These are phyloP conservation scores for Myotis daubentonii DNA, from an alignment of 2,797 vertebrate genomes.

Conservation along the genomic window DNA sequence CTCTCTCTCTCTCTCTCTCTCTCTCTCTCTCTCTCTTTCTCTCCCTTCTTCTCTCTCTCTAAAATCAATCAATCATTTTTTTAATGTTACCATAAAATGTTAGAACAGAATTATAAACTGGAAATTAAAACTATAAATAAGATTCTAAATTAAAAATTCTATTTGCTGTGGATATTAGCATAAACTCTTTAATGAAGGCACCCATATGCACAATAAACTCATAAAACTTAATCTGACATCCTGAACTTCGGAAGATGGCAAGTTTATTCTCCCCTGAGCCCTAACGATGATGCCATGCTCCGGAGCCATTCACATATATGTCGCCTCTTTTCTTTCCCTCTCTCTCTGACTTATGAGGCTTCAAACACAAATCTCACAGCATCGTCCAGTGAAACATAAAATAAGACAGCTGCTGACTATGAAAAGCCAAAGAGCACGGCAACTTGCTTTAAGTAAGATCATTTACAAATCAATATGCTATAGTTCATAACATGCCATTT, in stretches of 20 bases:
- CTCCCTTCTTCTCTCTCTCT: neutral
- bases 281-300: neutral
- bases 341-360: neutral
- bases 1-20: neutral
- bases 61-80: neutral
- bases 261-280: neutral
- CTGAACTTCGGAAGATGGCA: neutral
- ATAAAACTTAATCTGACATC: neutral
- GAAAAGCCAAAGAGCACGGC: neutral
- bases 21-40: neutral
- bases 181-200: neutral
- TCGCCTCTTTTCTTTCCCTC: neutral
- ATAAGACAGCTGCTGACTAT: neutral
- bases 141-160: neutral
- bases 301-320: neutral
- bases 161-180: neutral
- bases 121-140: constrained; percentile 6
- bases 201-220: neutral
- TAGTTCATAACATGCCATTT: constrained; percentile 52
- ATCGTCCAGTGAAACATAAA: neutral
- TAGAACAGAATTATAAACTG: neutral
- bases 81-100: neutral
- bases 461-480: neutral
- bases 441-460: constrained; percentile 47
- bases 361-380: neutral